These are phyloP conservation scores for Halocynthia aurantium DNA, from an alignment of 23 tunicate genomes.

Conservation along the genomic window DNA sequence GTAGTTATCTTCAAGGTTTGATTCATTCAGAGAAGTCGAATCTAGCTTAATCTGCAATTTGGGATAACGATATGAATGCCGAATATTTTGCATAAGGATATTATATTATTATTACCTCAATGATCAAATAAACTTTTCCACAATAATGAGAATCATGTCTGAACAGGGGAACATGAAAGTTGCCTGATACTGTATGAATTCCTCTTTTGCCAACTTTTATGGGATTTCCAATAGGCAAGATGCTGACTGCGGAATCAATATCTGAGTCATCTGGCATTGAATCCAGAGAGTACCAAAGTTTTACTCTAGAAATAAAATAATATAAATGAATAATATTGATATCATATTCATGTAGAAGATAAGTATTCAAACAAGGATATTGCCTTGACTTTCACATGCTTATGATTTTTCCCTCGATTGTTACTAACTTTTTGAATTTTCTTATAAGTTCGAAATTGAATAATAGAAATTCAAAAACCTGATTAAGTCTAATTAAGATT, in stretches of 20 bases:
- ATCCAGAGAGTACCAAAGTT: slow-evolving; percentile 18
- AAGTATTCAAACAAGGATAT: no score
- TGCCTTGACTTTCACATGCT: no score
- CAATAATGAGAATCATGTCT: not conserved
- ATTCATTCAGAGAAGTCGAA: not conserved
- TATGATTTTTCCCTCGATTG: no score
- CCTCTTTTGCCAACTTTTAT: slow-evolving; percentile 8
- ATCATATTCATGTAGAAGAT: not conserved
- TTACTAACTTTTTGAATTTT: no score
- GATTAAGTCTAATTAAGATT: no score
- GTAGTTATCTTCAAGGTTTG: slow-evolving; percentile 13
- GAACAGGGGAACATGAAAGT: slow-evolving; percentile 3
- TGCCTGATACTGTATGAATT: slow-evolving; percentile 11
- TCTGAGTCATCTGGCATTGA: no score
- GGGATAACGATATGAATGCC: not conserved
- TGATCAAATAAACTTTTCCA: slow-evolving; percentile 14
- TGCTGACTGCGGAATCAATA: not conserved
- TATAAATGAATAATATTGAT: not conserved
- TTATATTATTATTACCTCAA: not conserved
- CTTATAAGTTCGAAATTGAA: no score
- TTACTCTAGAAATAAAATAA: not conserved
- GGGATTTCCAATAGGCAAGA: not conserved
- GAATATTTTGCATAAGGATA: not conserved
- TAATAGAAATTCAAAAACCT: no score
- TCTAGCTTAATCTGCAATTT: not conserved